phyloP scores from a whole-genome alignment of 2,113 vertebrate species.

The Equus przewalskii region DNA sequence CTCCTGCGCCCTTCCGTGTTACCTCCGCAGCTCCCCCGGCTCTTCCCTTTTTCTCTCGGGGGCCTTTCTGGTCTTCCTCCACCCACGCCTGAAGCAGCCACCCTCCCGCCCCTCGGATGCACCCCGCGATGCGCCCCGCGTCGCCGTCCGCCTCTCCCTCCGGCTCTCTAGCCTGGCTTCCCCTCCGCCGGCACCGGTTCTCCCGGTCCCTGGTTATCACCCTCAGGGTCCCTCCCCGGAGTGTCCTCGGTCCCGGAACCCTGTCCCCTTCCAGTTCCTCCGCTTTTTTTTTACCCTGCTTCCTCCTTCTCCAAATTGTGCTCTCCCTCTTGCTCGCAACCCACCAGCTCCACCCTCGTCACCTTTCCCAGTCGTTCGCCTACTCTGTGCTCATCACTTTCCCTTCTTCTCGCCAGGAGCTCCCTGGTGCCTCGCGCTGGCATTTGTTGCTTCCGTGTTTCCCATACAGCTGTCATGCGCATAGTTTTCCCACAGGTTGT shows the following conservation, averaged over 20 bases:
- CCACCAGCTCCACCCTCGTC: constrained; percentile 80
- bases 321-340: constrained; percentile 66
- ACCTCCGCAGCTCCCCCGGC: constrained; percentile 72
- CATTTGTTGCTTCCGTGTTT: constrained; percentile 82
- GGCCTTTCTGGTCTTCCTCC: constrained; percentile 76
- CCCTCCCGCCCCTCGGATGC: constrained; percentile 59
- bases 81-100: constrained; percentile 79
- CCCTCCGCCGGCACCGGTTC: constrained; percentile 20
- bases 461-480: constrained; percentile 79
- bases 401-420: constrained; percentile 75
- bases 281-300: constrained; percentile 5
- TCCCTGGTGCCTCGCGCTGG: constrained; percentile 69
- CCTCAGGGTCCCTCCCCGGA: constrained; percentile 50
- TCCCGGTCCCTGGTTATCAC: constrained; percentile 15
- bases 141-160: not conserved
- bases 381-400: constrained; percentile 82
- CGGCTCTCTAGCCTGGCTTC: not conserved
- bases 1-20: constrained; percentile 81
- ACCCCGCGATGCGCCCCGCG: constrained; percentile 56
- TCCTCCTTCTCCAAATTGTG: constrained; percentile 51
- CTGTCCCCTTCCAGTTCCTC: not conserved
- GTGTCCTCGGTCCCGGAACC: not conserved
- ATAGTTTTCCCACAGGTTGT: constrained; percentile 81
- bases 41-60: constrained; percentile 63
- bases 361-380: constrained; percentile 81